A percentile compares a stretch with the other conserved stretches of the same genome.
These are phyloP conservation scores for Porites divaricata DNA, from an alignment of 92 coral and sea anemone genomes.

Conservation along the genomic window DNA sequence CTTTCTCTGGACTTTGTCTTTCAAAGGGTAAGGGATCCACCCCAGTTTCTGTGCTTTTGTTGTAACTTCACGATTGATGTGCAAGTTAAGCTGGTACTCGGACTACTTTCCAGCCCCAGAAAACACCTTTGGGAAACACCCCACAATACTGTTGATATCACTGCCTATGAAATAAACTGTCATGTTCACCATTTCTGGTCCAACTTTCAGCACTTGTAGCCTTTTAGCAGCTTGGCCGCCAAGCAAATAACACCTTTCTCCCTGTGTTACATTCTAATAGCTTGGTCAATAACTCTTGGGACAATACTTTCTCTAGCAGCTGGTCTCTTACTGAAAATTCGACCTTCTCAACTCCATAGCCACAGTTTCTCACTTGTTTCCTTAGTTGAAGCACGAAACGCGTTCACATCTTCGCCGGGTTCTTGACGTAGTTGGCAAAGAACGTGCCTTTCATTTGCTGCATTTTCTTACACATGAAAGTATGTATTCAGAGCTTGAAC, in stretches of 20 bases:
- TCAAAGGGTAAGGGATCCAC: slow-evolving; percentile 31
- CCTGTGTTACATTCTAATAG: too few species aligned
- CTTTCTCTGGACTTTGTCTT: slow-evolving; percentile 19
- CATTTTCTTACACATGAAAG: slow-evolving; percentile 16
- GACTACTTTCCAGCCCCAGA: slow-evolving; percentile 23
- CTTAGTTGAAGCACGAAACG: neutral
- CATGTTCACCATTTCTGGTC: neutral
- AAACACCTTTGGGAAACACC: slow-evolving; percentile 25
- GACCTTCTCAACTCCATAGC: neutral
- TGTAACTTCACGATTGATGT: slow-evolving; percentile 31
- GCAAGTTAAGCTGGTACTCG: slow-evolving; percentile 10
- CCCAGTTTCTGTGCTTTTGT: slow-evolving; percentile 41
- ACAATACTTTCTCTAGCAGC: too few species aligned
- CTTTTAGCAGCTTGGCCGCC: too few species aligned
- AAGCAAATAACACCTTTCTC: too few species aligned
- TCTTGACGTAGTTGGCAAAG: neutral
- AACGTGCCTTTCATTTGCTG: neutral
- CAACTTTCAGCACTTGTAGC: neutral
- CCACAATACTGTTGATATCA: neutral
- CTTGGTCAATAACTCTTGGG: too few species aligned
- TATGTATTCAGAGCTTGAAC: slow-evolving; percentile 11
- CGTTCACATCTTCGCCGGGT: neutral
- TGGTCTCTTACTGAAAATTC: too few species aligned
- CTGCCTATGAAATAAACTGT: neutral
- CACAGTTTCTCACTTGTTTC: neutral